Base-by-base conservation (phyloP, 1,140 invertebrate species). In the Leptinotarsa texana region DNA sequence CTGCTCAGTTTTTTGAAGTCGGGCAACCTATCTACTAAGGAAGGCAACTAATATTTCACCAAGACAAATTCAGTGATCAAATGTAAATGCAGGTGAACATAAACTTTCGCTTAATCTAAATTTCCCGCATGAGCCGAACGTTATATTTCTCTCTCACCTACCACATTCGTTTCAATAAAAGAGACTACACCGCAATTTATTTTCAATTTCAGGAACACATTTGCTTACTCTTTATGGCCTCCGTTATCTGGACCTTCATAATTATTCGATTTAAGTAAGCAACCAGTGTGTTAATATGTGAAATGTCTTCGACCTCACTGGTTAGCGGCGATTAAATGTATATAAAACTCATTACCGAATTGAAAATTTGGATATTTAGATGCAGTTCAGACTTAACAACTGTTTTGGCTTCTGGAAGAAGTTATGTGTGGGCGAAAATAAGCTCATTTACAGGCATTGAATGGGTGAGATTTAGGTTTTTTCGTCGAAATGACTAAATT, bases 101-200 rank as follows among this genome's bases (percentile, higher is more conserved):
- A 57, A 57, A 57, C 15, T 57, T 18, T n/a, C 17, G 13, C 51
- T 57, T 57, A 57, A 15, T n/a, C 3, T 57, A 15, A 57, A 57
- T 57, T 15, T 57, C 51, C 51, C 51, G 51, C 51, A 57, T 57
- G 17, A 17, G 0, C 51, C 51, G n/a, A 57, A 57, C n/a, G 51
- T 57, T 57, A 57, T 57, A 57, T 57, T 57, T 18, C 51, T 57
- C 51, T 17, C 51, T 15, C 8, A 18, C n/a, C 51, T 57, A 57
- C 51, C 51, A 57, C 51, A 57, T 57, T 57, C 51, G 51, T 17
- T 57, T 57, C 51, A 57, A n/a, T 57, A 57, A 57, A 57, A 57
- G 17, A 57, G 51, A 57, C 51, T 57, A 13, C 51, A 8, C 51
- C 6, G 51, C 51, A 57, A 57, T 57, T 57, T 57, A 57, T 57